Evolutionary conservation across 2,888 invertebrate genomes (phyloP).

Genomic region (Volucella inanis): DNA sequence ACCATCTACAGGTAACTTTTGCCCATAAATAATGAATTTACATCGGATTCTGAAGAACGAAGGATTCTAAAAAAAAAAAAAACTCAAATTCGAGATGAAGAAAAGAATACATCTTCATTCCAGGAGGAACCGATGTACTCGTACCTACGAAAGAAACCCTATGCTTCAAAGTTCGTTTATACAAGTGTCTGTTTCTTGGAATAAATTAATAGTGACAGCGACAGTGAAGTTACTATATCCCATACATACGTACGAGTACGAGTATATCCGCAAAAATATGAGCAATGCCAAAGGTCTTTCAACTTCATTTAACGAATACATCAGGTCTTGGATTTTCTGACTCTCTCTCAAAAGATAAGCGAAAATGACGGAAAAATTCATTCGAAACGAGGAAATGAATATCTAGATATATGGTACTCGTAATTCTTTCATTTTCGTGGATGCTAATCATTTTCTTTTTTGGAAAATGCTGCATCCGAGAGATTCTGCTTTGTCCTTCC

Average conservation of each 20-base stretch:
- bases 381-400: not conserved
- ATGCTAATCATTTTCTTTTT: slow-evolving; percentile 13
- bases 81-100: not conserved
- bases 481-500: slow-evolving; percentile 5
- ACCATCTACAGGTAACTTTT: slow-evolving; percentile 49
- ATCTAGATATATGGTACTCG: not conserved
- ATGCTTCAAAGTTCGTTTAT: not conserved
- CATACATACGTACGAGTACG: slow-evolving; percentile 6
- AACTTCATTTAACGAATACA: not conserved
- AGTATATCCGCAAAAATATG: not conserved
- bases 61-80: not conserved
- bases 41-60: slow-evolving; percentile 2
- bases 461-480: not conserved
- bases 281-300: too few species aligned
- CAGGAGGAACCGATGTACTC: slow-evolving; percentile 15
- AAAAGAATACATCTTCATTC: slow-evolving; percentile 28
- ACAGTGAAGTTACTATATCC: slow-evolving; percentile 16
- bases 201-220: slow-evolving; percentile 36
- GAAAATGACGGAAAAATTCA: not conserved
- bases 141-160: not conserved
- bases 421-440: slow-evolving; percentile 25
- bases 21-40: slow-evolving; percentile 34
- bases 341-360: slow-evolving; percentile 2
- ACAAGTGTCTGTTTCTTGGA: slow-evolving; percentile 13
- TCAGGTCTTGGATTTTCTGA: slow-evolving; percentile 29